These are phyloP conservation scores for Artemia franciscana DNA, from an alignment of 1,140 invertebrate genomes.

Conservation along the genomic window DNA sequence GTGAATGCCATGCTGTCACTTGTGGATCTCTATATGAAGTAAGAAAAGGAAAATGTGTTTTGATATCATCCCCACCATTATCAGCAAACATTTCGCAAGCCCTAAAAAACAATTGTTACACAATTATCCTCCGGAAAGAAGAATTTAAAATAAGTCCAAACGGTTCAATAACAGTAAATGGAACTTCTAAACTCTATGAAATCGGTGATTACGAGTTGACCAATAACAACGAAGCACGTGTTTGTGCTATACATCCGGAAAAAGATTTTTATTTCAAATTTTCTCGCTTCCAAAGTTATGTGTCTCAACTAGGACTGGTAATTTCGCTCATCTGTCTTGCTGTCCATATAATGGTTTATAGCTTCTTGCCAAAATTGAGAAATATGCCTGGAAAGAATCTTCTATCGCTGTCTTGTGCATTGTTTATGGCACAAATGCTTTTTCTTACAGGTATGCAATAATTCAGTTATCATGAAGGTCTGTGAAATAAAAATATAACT, in stretches of 20 bases:
- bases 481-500: background rate
- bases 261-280: constrained; percentile 9
- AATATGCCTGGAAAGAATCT: constrained; percentile 29
- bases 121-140: background rate
- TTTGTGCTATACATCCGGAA: constrained; percentile 11
- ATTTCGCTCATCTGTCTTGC: constrained; percentile 21
- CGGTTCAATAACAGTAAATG: constrained; percentile 12
- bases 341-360: constrained; percentile 24
- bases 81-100: background rate
- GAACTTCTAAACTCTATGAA: constrained; percentile 6
- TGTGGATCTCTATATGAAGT: constrained; percentile 13
- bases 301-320: constrained; percentile 18
- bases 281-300: constrained; percentile 13
- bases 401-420: constrained; percentile 24
- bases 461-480: background rate
- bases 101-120: constrained; percentile 4
- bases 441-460: constrained; percentile 22
- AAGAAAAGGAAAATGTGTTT: constrained; percentile 11
- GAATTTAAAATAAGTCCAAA: constrained; percentile 10
- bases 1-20: constrained; percentile 12
- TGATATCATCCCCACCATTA: background rate
- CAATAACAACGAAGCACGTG: constrained; percentile 10
- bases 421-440: constrained; percentile 25
- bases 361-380: constrained; percentile 22
- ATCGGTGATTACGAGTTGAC: constrained; percentile 14